These are phyloP conservation scores for Heliconius ethilla DNA, from an alignment of 2,888 invertebrate genomes.

Conservation along the genomic window DNA sequence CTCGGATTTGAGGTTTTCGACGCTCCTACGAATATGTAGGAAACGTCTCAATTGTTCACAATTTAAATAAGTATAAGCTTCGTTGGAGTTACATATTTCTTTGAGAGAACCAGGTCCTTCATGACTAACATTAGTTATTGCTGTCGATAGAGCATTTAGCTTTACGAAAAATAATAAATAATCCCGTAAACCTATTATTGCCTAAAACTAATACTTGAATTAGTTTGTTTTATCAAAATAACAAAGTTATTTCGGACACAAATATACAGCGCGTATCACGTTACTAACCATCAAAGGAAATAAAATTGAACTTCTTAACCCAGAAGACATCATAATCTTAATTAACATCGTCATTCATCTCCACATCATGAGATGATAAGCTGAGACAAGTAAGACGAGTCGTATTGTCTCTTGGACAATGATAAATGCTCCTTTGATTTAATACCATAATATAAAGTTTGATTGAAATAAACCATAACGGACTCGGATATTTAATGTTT, in stretches of 20 bases:
- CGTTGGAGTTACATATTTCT: not conserved
- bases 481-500: not conserved
- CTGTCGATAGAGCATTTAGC: not conserved
- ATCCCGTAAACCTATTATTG: not conserved
- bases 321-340: constrained; percentile 24
- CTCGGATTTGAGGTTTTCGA: not conserved
- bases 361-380: constrained; percentile 32
- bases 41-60: not conserved
- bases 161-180: not conserved
- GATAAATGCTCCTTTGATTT: constrained; percentile 33
- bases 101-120: not conserved
- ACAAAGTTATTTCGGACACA: not conserved
- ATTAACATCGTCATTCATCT: constrained; percentile 30
- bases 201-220: not conserved
- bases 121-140: not conserved
- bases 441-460: constrained; percentile 22
- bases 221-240: not conserved
- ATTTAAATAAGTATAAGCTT: not conserved
- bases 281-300: constrained; percentile 3
- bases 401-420: constrained; percentile 32
- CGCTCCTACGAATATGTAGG: not conserved
- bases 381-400: constrained; percentile 25
- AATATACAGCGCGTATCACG: not conserved
- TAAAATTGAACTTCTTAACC: constrained; percentile 9
- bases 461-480: constrained; percentile 4